Evolutionary conservation across 2,888 invertebrate genomes (phyloP), one percentile per base, ranked within the genome.

Genomic region (Prostheceraeus crozeri): DNA sequence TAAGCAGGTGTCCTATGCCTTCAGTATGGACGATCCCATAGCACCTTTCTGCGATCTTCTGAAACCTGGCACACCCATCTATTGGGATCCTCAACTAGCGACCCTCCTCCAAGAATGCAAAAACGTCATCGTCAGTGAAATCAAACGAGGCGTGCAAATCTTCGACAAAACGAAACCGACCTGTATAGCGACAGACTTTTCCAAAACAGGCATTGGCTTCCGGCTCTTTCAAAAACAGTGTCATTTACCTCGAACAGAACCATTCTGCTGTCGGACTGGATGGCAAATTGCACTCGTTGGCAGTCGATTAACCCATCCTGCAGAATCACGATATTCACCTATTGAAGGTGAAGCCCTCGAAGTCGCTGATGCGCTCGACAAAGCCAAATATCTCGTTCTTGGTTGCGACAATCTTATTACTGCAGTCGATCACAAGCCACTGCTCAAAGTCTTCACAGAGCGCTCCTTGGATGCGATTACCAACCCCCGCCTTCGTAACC

Each of bases 11-110:
- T 61, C 64, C 1, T 67, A 67, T 40, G 58, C 65, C 1, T 67
- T 68, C 54, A 63, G 59, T 33, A 65, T 61, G 62, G 36, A 63
- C 23, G 36, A 35, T 27, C 59, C 54, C 30, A 65, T 65, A 64
- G 51, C 53, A 40, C 64, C 63, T 3, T 65, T 64, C 23, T 33
- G 65, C 1, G 48, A 61, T 36, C 60, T 64, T 1, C 31, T 64
- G n/a, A 62, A 61, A 33, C 63, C 54, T 33, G 51, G 57, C 16
- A 10, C 1, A 30, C 11, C 3, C 27, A 64, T 64, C 35, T 30
- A 53, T 2, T 64, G 62, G 62, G 59, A 57, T 21, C 55, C 57
- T 33, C 60, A 64, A 27, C 62, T 64, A 23, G 54, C 51, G 21
- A 14, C 57, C n/a, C 23, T 60, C 27, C 62, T 64, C 30, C 30